These are phyloP conservation scores for Uloborus plumipes DNA, from an alignment of 2,888 invertebrate species.

Conservation along the genomic window DNA sequence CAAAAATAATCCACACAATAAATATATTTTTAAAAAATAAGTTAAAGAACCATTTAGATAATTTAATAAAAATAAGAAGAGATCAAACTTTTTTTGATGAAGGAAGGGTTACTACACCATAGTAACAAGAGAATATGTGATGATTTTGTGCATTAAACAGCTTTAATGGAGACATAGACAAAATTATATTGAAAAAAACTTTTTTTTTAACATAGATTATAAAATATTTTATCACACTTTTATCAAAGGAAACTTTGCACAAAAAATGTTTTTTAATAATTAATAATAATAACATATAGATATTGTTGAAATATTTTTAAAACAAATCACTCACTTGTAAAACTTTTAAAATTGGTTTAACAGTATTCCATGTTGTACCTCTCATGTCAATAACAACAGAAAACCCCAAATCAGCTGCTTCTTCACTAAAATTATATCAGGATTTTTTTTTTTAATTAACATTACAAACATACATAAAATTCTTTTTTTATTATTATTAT, in stretches of 20 bases:
- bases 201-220: neutral
- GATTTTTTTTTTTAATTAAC: conserved; percentile 26
- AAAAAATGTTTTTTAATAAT: neutral
- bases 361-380: conserved; percentile 90
- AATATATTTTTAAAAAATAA: too few species aligned
- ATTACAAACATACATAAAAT: neutral
- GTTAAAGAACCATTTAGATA: too few species aligned
- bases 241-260: neutral
- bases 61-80: too few species aligned
- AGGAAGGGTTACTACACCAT: too few species aligned
- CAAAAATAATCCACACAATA: too few species aligned
- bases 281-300: neutral
- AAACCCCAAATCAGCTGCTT: conserved; percentile 88
- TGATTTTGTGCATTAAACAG: too few species aligned
- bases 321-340: conserved; percentile 70
- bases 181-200: too few species aligned
- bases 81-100: too few species aligned
- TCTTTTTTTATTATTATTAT: too few species aligned
- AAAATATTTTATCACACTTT: neutral
- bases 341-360: conserved; percentile 97
- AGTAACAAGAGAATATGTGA: too few species aligned
- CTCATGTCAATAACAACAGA: conserved; percentile 98
- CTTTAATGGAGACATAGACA: too few species aligned
- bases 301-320: neutral
- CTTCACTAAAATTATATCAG: conserved; percentile 79